A percentile compares a stretch with the other conserved stretches of the same genome.
These are phyloP conservation scores for Hydractinia symbiolongicarpus DNA, from an alignment of 30 jellyfish, hydroid and myxozoan genomes.

Conservation along the genomic window DNA sequence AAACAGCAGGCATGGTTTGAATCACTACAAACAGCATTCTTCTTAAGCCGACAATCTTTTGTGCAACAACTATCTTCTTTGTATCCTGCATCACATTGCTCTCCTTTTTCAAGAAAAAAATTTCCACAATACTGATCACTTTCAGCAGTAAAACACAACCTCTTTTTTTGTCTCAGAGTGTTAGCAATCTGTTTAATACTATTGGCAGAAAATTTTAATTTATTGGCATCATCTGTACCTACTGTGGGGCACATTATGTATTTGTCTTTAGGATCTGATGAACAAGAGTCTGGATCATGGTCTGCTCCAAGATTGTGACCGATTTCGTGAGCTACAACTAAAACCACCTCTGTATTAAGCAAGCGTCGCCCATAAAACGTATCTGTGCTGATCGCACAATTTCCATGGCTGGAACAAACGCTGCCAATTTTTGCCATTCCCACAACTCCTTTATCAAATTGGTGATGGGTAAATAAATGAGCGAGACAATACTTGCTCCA, in stretches of 20 bases:
- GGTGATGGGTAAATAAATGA: conserved; percentile 82
- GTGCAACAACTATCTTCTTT: conserved; percentile 64
- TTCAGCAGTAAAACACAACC: conserved; percentile 46
- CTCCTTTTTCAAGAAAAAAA: conserved; percentile 48
- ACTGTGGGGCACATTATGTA: conserved; percentile 65
- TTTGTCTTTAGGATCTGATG: conserved; percentile 44
- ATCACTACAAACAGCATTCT: conserved; percentile 44
- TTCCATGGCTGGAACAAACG: conserved; percentile 46
- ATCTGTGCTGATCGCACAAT: conserved; percentile 78
- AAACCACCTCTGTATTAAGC: conserved; percentile 77
- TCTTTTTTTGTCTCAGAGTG: conserved; percentile 36
- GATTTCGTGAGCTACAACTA: conserved; percentile 81
- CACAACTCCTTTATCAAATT: conserved; percentile 74
- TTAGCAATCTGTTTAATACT: conserved; percentile 40
- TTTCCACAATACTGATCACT: conserved; percentile 73
- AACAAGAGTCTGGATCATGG: conserved; percentile 53
- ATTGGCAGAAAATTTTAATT: conserved; percentile 61
- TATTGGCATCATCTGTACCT: conserved; percentile 66
- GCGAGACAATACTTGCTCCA: conserved; percentile 69
- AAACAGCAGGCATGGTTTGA: conserved; percentile 68
- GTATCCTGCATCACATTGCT: conserved; percentile 82
- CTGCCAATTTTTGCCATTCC: conserved; percentile 95
- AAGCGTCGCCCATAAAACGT: conserved; percentile 73
- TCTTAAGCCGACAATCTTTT: conserved; percentile 44
- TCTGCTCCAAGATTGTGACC: conserved; percentile 90